Percentiles rank a stretch among this genome's conserved stretches.
These are phyloP conservation scores for Parelbella ahira DNA, from an alignment of 2,888 invertebrate species.

Conservation along the genomic window DNA sequence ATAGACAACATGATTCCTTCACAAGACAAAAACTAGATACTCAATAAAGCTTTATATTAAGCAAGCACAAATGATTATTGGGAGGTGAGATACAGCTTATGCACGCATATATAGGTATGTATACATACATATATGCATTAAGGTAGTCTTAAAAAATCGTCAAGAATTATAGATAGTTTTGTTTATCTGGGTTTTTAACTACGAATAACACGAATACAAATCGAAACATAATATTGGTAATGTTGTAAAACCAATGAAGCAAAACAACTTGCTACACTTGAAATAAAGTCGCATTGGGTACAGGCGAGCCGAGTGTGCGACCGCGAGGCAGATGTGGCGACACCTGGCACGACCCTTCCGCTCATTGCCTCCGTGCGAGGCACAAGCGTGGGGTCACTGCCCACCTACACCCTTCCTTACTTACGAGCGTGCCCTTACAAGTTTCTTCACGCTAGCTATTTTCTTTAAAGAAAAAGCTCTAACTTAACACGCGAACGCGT, in stretches of 20 bases:
- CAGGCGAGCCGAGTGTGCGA: slow-evolving; percentile 38
- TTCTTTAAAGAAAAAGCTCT: slow-evolving; percentile 51
- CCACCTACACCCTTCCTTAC: slow-evolving; percentile 68
- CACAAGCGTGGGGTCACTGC: slow-evolving; percentile 63
- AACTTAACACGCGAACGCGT: slow-evolving; percentile 66
- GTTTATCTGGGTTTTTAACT: too few species aligned
- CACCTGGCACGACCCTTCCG: slow-evolving; percentile 79
- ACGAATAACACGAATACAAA: too few species aligned
- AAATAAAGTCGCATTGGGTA: slow-evolving; percentile 49
- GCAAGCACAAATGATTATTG: too few species aligned
- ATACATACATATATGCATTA: too few species aligned
- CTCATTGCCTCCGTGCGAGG: slow-evolving; percentile 46
- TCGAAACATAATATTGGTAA: too few species aligned
- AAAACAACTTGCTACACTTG: slow-evolving; percentile 50
- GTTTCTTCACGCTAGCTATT: slow-evolving; percentile 41
- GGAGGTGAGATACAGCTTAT: too few species aligned
- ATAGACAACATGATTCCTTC: too few species aligned
- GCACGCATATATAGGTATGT: too few species aligned
- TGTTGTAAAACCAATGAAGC: slow-evolving; percentile 53
- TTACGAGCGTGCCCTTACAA: slow-evolving; percentile 49
- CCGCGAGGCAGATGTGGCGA: slow-evolving; percentile 74
- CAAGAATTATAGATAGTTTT: too few species aligned
- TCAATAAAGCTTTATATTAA: too few species aligned
- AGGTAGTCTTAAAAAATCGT: too few species aligned
- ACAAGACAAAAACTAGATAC: too few species aligned